Base-by-base conservation (phyloP, 2,888 invertebrate genomes). In the Drosophila kambysellisi region DNA sequence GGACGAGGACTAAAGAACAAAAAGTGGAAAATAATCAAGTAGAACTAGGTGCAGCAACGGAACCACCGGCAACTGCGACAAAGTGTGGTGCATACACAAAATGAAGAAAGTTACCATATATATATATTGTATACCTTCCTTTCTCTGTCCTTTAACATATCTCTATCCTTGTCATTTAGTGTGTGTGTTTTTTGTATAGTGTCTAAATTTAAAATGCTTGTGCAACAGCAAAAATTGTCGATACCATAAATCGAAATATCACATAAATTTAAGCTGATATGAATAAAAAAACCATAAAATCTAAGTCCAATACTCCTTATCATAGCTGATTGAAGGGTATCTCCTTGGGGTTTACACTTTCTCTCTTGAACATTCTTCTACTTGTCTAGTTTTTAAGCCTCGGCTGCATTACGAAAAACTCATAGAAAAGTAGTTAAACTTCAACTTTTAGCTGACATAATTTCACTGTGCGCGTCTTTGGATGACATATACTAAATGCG, bases 381-480 rank as follows among this genome's bases (percentile, higher is more conserved):
- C 46, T 25, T 63, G 52, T 66, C 25, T 67, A 51, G 25, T 60
- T 57, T 53, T 65, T 65, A 56, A 43, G 30, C 50, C 50, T 71
- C 37, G 56, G 56, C 66, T 54, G 70, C 75, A 71, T 68, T 78
- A 64, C 75, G 68, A 70, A 79, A 77, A 88, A 83, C 79, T 82
- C 84, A 77, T 79, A 69, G 88, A 68, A 86, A 88, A 86, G 88
- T 86, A 88, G 88, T 86, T 88, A 86, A 86, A 86, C 74, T 88
- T 83, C 70, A 81, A 83, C 76, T 81, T 87, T 86, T 86, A 69
- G 76, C 80, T 69, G 88, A 76, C 88, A 86, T 88, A 86, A 86
- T 86, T 86, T 76, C 57, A 70, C 80, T 63, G 52, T 54, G 69
- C 64, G 60, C 63, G 64, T 72, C 83, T 52, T 80, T 72, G 87